phyloP scores from a whole-genome alignment of 1,140 invertebrate species.

The Agrilus planipennis region DNA sequence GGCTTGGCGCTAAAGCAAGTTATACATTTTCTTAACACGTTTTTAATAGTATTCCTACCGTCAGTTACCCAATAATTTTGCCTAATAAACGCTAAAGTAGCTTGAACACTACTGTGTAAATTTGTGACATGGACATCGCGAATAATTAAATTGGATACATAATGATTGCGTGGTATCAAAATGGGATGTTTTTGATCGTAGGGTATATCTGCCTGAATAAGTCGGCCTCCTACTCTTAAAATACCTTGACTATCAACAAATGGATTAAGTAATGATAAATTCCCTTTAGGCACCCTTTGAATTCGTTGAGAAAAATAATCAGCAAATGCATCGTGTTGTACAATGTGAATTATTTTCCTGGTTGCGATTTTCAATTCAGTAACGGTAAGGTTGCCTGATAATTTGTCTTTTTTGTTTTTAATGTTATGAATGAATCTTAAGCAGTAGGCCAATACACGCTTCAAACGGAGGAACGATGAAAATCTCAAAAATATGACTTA shows the following conservation, averaged over 20 bases:
- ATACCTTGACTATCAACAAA: conserved; percentile 1
- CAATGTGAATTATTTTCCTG: too few species aligned
- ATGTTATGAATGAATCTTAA: too few species aligned
- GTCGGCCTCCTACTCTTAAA: not conserved
- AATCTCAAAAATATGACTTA: too few species aligned
- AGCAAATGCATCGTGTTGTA: too few species aligned
- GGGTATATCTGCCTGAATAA: not conserved
- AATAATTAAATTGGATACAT: conserved; percentile 14
- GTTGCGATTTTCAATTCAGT: too few species aligned
- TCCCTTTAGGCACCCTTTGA: too few species aligned
- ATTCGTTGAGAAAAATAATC: too few species aligned
- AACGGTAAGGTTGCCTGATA: too few species aligned
- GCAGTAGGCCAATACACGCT: too few species aligned
- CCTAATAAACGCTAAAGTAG: conserved; percentile 9
- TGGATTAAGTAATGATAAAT: too few species aligned
- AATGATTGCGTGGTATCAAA: conserved; percentile 13
- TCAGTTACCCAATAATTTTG: conserved; percentile 12
- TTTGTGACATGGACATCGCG: conserved; percentile 11
- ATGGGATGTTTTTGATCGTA: conserved; percentile 15
- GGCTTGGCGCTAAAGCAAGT: conserved; percentile 10
- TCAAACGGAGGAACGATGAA: too few species aligned
- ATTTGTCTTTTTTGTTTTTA: too few species aligned
- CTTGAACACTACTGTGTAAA: conserved; percentile 9
- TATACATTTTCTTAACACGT: conserved; percentile 9
- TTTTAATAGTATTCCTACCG: conserved; percentile 9